phyloP scores from a whole-genome alignment of 2,888 invertebrate genomes.

The Spialia ferax region DNA sequence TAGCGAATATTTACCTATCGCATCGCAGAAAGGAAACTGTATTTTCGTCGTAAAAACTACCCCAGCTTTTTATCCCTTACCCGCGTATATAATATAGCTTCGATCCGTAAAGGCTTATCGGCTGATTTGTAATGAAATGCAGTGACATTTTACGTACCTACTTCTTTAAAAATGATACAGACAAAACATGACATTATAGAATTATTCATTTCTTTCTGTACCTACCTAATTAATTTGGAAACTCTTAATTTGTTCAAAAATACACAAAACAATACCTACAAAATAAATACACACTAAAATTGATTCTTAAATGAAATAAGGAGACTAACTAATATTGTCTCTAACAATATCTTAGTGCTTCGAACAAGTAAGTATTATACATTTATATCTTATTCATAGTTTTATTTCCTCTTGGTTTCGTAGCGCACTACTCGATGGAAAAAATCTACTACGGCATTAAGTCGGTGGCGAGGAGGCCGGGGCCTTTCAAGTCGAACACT shows the following conservation, averaged over 20 bases:
- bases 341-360: conserved; percentile 19
- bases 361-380: conserved; percentile 38
- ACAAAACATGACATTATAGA: not conserved
- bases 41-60: conserved; percentile 75
- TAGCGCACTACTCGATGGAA: conserved; percentile 68
- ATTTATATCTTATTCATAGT: conserved; percentile 42
- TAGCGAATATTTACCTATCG: conserved; percentile 64
- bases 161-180: not conserved
- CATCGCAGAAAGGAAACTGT: conserved; percentile 64
- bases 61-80: conserved; percentile 67
- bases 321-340: not conserved
- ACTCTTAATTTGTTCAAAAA: too few relatives aligned
- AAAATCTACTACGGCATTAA: conserved; percentile 80
- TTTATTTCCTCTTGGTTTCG: conserved; percentile 46
- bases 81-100: conserved; percentile 54
- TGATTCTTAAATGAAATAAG: not conserved
- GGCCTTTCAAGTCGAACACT: conserved; percentile 74
- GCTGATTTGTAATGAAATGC: conserved; percentile 52
- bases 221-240: too few relatives aligned
- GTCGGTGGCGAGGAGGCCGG: conserved; percentile 65
- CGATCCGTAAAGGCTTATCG: conserved; percentile 58
- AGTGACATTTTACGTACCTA: conserved; percentile 30
- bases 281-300: too few relatives aligned
- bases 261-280: too few relatives aligned
- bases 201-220: too few relatives aligned